These are phyloP conservation scores for Falco concolor DNA, from an alignment of 2,797 vertebrate genomes.

Conservation along the genomic window DNA sequence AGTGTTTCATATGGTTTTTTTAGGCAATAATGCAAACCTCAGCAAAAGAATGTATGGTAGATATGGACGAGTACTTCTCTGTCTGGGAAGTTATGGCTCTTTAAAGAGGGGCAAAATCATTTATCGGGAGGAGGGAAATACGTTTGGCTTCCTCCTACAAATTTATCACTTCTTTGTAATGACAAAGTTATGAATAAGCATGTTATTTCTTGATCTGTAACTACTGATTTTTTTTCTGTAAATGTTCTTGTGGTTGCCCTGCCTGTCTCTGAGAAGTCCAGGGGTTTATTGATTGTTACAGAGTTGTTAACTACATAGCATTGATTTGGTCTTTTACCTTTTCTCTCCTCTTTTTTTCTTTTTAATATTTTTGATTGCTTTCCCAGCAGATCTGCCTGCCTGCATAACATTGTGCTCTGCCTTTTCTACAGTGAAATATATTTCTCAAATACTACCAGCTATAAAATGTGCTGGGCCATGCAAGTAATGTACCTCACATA, in stretches of 20 bases:
- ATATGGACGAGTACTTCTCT: background rate
- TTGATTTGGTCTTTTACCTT: background rate
- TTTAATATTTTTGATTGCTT: background rate
- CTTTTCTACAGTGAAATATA: background rate
- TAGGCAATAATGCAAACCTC: background rate
- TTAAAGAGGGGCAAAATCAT: background rate
- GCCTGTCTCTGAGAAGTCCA: background rate
- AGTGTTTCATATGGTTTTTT: background rate
- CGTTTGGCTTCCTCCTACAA: background rate
- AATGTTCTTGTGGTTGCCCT: background rate
- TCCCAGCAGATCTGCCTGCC: background rate
- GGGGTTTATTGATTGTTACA: background rate
- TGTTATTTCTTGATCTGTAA: background rate
- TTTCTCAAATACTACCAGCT: background rate
- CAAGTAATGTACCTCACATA: background rate
- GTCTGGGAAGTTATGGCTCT: background rate
- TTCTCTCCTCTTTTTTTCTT: background rate
- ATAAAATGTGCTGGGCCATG: background rate
- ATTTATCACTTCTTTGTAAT: background rate
- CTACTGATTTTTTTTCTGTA: background rate
- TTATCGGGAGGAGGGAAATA: background rate
- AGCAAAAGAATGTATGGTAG: background rate
- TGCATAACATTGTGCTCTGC: background rate
- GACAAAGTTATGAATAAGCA: background rate
- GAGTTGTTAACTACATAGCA: background rate